Conservation (phyloP, 1,140 invertebrate species). For the Lepidotrigona ventralis region DNA sequence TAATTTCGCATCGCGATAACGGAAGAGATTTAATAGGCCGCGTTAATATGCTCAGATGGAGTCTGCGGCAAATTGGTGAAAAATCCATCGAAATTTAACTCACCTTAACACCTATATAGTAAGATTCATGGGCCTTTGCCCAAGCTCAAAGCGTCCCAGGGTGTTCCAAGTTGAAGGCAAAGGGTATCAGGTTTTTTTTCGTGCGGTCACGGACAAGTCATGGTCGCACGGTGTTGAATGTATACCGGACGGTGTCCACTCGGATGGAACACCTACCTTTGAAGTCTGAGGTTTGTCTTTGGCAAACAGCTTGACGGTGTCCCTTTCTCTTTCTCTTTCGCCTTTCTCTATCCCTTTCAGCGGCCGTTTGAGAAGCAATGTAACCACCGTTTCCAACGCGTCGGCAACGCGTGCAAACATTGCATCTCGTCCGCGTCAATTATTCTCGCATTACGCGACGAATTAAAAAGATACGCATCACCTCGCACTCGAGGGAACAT, state of each 20-base stretch:
- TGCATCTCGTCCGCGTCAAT: conserved; percentile 43
- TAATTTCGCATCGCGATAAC: no score
- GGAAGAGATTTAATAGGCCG: no score
- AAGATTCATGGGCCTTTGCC: conserved; percentile 5
- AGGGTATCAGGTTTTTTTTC: conserved; percentile 70
- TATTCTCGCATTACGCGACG: conserved; percentile 57
- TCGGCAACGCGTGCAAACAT: conserved; percentile 30
- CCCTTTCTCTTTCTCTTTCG: neutral
- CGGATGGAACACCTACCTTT: conserved; percentile 67
- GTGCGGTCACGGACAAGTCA: conserved; percentile 58
- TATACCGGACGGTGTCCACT: conserved; percentile 73
- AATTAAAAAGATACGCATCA: conserved; percentile 59
- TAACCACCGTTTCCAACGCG: neutral
- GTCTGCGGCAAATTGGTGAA: neutral
- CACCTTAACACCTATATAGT: neutral
- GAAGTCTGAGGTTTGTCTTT: conserved; percentile 63
- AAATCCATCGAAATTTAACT: neutral
- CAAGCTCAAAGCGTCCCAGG: conserved; percentile 42
- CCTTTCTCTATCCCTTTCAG: neutral
- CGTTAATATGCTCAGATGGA: neutral
- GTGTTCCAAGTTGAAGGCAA: conserved; percentile 70
- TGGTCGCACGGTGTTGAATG: conserved; percentile 75
- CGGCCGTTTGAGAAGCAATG: neutral
- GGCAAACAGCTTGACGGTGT: conserved; percentile 37
- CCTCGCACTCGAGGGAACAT: conserved; percentile 41